phyloP scores from a whole-genome alignment of 2,113 vertebrate species.

The Origma solitaria region DNA sequence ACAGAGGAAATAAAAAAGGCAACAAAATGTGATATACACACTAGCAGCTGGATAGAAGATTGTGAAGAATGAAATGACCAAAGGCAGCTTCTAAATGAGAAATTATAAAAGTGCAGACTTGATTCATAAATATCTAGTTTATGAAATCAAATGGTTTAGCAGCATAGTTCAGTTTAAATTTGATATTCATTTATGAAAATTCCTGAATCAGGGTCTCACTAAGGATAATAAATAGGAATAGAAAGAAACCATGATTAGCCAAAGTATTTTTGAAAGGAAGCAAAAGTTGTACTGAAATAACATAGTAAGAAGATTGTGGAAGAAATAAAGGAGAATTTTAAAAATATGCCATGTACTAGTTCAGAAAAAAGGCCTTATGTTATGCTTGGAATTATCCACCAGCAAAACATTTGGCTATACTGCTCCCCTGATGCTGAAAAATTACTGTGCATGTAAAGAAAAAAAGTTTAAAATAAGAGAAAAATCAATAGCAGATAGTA shows the following conservation, averaged over 20 bases:
- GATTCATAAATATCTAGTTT: not conserved
- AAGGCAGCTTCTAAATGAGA: not conserved
- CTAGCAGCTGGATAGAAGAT: not conserved
- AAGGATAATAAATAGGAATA: not conserved
- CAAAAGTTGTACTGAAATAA: not conserved
- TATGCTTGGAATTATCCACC: not conserved
- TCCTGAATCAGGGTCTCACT: not conserved
- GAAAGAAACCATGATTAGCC: not conserved
- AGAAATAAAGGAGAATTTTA: not conserved
- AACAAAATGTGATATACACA: not conserved
- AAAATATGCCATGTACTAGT: not conserved
- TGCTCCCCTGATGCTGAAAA: not conserved
- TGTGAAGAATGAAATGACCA: not conserved
- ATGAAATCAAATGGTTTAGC: not conserved
- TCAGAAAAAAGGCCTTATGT: not conserved
- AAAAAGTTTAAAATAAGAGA: not conserved
- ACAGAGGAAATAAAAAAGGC: not conserved
- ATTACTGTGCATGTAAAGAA: not conserved
- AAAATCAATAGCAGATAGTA: not conserved
- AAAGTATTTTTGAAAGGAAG: not conserved
- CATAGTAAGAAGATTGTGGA: not conserved
- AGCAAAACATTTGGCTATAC: not conserved
- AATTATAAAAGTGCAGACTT: not conserved
- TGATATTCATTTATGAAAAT: not conserved
- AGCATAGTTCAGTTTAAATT: not conserved